phyloP scores from a whole-genome alignment of 2,888 invertebrate genomes.

The Sepioteuthis lessoniana region DNA sequence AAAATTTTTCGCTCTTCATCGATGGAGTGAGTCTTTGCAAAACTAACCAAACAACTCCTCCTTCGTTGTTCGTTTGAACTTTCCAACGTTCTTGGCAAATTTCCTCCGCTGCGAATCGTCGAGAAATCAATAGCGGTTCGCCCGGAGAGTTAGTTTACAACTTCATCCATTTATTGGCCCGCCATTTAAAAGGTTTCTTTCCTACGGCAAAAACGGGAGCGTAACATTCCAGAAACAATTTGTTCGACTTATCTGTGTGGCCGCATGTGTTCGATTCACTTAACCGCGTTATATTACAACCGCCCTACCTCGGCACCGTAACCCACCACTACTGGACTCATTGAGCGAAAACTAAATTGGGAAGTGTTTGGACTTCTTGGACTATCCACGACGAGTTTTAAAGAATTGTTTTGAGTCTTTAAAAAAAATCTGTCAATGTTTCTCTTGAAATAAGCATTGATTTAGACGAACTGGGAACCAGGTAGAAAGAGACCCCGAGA shows the following conservation, averaged over 20 bases:
- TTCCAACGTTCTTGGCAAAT: constrained; percentile 9
- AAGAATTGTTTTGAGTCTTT: constrained; percentile 33
- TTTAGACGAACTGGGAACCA: background rate
- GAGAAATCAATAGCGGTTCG: background rate
- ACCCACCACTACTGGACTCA: background rate
- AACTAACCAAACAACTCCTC: background rate
- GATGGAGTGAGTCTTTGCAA: background rate
- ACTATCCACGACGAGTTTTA: background rate
- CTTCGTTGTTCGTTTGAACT: background rate
- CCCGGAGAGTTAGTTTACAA: constrained; percentile 23
- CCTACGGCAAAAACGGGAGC: constrained; percentile 33
- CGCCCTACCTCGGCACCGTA: background rate
- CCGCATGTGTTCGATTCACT: constrained; percentile 23
- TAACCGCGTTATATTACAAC: background rate
- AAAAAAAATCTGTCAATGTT: constrained; percentile 16
- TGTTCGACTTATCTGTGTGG: constrained; percentile 23
- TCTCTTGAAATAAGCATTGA: constrained; percentile 12
- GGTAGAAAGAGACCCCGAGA: background rate
- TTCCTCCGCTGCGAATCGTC: background rate
- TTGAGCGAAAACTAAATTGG: constrained; percentile 1
- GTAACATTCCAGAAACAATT: constrained; percentile 33
- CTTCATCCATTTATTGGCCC: constrained; percentile 33
- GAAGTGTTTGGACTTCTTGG: background rate
- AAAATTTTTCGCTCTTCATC: background rate
- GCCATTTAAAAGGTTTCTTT: constrained; percentile 33